Base-by-base conservation (phyloP, 2,888 invertebrate species). In the Laspeyria flexula region DNA sequence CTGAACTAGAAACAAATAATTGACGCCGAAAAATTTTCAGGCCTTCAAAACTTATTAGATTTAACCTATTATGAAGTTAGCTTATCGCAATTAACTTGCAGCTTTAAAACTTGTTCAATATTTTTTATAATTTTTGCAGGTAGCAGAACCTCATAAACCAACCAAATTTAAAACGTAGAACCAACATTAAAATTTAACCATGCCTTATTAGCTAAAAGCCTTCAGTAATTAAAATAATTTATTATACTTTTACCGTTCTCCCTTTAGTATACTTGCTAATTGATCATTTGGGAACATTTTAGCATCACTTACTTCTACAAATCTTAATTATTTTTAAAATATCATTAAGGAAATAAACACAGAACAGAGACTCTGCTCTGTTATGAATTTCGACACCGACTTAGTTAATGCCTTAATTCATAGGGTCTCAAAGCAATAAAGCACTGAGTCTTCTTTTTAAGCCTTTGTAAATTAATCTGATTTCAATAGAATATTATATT, bases 141-240 rank as follows among this genome's bases (percentile, higher is more conserved):
- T 13, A 4, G 13, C 31, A 30, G 5, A 4, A 11, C 6, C 10
- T 13, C 11, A 39, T 25, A 25, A 23, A 50, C 30, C 30, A 35
- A 15, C 41, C 13, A 62, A 53, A 56, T 53, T 65, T 49, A 53
- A 43, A 46, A 59, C 51, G 43, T 51, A 50, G 49, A 54, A 38
- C 35, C 39, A 47, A 46, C 62, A 65, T 66, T 68, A 68, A 68
- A 53, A 65, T 65, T 69, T 69, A 38, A 59, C 53, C 51, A 37
- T 60, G 56, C 53, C 60, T 68, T 57, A 67, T 66, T 62, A 67
- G 69, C 66, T 67, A 67, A 67, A 62, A 67, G 66, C 66, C 43
- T 62, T 25, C 41, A 45, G 62, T 68, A 69, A 67, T 67, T 67
- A 69, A 55, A 52, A 68, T 68, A 65, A 70, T 63, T 67, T 67